Base-by-base conservation (phyloP, 2,797 vertebrate genomes). In the Paedocypris micromegethes region DNA sequence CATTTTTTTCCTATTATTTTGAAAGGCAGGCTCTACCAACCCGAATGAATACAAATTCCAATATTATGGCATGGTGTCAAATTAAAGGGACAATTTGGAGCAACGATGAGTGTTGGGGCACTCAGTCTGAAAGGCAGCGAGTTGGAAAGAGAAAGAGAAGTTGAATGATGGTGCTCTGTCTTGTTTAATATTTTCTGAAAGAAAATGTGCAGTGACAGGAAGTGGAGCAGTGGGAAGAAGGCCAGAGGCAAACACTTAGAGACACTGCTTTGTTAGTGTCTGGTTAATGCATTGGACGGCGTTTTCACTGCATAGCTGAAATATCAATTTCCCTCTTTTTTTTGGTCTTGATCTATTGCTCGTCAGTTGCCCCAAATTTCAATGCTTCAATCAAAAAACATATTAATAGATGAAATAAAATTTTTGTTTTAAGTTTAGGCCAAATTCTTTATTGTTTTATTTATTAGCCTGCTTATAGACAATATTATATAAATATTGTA, bases 281-380 rank as follows among this genome's bases (percentile, higher is more conserved):
- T 83, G 82, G 88, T 88, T 88, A 88, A 88, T 87, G 83, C 85
- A 79, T 76, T 66, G 74, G 80, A 76, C 82, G 77, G 79, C 69
- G 81, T 77, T 83, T 85, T 86, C 79, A 79, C 83, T 79, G 82
- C 79, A 79, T 78, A 76, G 79, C 84, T 89, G 6, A 3, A 9
- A 5, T 37, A 59, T 9, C 43, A 39, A 5, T 4, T 3, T 49
- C 80, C 83, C 84, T 67, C 46, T 71, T 77, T 86, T 86, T 79
- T 80, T 80, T 76, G 72, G 72, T 74, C 74, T 58, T 68, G 58
- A 69, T 85, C 85, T 76, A 76, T 81, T 78, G 23, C 23, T 23
- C 1, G 23, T 23, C 23, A 23, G 23, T 23, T 23, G 23, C 23
- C 1, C 23, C 23, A 23, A 23, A 23, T 23, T 23, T 23, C 23